Evolutionary conservation across 2,888 invertebrate genomes (phyloP), one percentile per base, ranked within the genome.

Genomic region (Beris chalybata): DNA sequence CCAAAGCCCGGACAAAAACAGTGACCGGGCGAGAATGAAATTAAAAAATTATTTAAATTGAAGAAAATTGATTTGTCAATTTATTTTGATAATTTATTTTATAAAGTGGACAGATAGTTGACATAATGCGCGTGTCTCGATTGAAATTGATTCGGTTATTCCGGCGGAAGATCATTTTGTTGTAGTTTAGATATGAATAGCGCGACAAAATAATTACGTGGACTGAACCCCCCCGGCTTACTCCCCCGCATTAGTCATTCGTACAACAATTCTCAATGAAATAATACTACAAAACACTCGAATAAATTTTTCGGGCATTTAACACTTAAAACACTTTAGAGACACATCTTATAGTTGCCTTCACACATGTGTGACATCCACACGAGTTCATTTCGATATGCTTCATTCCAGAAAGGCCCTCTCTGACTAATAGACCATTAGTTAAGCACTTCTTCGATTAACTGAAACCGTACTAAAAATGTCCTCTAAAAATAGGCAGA

Each of bases 51-150:
- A 65, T 47, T 52, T 65, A 57, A 65, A 65, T 67, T 67, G 65
- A 63, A 54, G 58, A 52, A 67, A 67, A 67, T 69, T 69, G 67
- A 69, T 67, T 69, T 69, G 64, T 67, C 69, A 67, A 69, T 69
- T 69, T 67, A 67, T 66, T 64, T 67, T 58, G 55, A 67, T 66
- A 52, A 61, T 59, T 38, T 50, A 52, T 61, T 50, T 66, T 31
- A 54, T 44, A 32, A 65, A 68, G 66, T 66, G 68, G 56, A 59
- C 59, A 61, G 54, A 61, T 55, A 66, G 66, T 56, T 69, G 69
- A 69, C 69, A 69, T 64, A 69, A 67, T 69, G 66, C 67, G 69
- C 69, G 69, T 69, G 67, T 59, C 69, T 67, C 64, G 58, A 69
- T 69, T 69, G 58, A 66, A 66, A 67, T 69, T 67, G 66, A 67